Evolutionary conservation across 2,888 invertebrate genomes (phyloP).

Genomic region (Tachina grossa): DNA sequence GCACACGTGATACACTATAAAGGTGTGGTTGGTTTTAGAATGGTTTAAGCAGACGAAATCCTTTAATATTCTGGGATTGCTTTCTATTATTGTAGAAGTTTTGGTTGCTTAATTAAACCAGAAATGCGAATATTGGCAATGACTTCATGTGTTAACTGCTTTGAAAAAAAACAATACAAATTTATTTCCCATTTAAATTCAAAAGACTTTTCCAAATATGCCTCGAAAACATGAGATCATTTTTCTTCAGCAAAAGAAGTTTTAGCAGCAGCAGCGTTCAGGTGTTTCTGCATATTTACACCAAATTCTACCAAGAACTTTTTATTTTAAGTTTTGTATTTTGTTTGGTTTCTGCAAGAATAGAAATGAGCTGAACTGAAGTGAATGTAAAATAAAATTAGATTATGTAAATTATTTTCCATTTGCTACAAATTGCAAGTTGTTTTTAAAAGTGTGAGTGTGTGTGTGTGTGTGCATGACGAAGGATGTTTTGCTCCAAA

Average conservation of each 20-base stretch:
- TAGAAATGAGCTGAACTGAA: slow-evolving; percentile 8
- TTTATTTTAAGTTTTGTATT: slow-evolving; percentile 63
- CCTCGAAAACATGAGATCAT: neutral
- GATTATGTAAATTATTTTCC: slow-evolving; percentile 59
- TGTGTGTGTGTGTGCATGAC: neutral
- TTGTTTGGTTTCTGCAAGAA: slow-evolving; percentile 35
- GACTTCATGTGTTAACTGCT: too few relatives aligned
- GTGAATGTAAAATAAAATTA: slow-evolving; percentile 60
- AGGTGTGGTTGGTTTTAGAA: too few relatives aligned
- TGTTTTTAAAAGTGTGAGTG: neutral
- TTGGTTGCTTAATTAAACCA: too few relatives aligned
- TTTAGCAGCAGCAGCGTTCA: neutral
- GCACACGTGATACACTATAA: too few relatives aligned
- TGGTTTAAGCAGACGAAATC: too few relatives aligned
- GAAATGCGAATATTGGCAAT: too few relatives aligned
- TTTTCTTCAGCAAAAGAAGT: neutral
- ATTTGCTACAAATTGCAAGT: slow-evolving; percentile 16
- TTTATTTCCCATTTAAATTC: neutral
- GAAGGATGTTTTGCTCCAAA: slow-evolving; percentile 31
- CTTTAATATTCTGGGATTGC: too few relatives aligned
- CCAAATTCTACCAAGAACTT: slow-evolving; percentile 43
- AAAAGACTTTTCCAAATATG: neutral
- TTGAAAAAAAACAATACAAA: too few relatives aligned
- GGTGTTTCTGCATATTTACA: neutral
- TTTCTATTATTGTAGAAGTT: too few relatives aligned